Conservation (phyloP, 2,113 vertebrate species). For the Bambusicola thoracicus region DNA sequence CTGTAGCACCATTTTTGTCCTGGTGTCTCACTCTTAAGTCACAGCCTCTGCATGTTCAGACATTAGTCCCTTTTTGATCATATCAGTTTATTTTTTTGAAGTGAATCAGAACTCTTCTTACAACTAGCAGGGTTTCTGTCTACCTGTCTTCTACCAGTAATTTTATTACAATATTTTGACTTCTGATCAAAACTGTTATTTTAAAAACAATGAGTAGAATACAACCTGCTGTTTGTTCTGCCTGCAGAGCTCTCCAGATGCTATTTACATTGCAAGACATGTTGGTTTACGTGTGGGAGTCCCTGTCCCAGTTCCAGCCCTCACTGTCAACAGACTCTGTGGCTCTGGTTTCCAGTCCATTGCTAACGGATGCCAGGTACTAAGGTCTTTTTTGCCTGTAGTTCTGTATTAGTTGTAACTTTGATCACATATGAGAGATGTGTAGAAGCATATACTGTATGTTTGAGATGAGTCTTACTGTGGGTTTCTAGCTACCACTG, state of each 20-base stretch:
- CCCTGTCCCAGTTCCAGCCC: constrained; percentile 84
- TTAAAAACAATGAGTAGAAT: not conserved
- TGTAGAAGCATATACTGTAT: fast-evolving
- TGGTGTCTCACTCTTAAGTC: not conserved
- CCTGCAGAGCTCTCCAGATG: constrained; percentile 86
- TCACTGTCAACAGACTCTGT: constrained; percentile 94
- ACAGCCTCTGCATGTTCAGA: fast-evolving
- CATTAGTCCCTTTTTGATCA: not conserved
- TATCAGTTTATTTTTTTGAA: not conserved
- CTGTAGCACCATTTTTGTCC: not conserved
- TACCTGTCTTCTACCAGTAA: fast-evolving
- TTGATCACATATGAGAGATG: not conserved
- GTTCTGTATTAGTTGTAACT: not conserved
- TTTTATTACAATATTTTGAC: fast-evolving
- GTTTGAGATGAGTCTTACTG: fast-evolving
- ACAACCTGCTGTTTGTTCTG: not conserved
- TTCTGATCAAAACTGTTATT: not conserved
- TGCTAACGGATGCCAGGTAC: constrained; percentile 91
- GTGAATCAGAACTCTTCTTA: not conserved
- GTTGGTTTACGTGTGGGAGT: constrained; percentile 89
- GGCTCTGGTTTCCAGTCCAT: constrained; percentile 97
- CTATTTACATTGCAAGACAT: constrained; percentile 88
- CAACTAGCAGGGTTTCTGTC: not conserved
- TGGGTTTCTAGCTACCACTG: not conserved
- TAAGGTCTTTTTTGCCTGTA: not conserved